Evolutionary conservation across 2,888 invertebrate genomes (phyloP).

Genomic region (Mamestra brassicae): DNA sequence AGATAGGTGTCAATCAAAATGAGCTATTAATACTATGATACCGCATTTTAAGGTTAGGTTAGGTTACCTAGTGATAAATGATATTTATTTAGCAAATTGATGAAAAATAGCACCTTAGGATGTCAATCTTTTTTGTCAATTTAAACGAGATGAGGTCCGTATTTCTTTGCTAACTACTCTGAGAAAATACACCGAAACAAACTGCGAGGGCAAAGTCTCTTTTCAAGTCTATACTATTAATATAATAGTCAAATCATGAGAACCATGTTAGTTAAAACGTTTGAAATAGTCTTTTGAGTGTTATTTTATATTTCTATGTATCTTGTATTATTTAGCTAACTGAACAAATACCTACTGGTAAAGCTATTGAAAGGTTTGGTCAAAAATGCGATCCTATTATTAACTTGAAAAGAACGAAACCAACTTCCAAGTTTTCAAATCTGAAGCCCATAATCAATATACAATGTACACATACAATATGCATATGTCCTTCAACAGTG

Average conservation of each 20-base stretch:
- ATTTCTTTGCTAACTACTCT: background rate
- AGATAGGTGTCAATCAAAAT: background rate
- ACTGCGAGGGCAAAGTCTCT: background rate
- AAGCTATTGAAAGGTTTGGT: background rate
- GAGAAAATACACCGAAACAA: background rate
- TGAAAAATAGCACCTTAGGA: background rate
- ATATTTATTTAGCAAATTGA: background rate
- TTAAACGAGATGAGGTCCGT: background rate
- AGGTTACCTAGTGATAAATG: background rate
- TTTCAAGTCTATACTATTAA: background rate
- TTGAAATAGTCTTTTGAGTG: too few relatives aligned
- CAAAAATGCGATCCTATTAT: background rate
- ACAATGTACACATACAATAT: background rate
- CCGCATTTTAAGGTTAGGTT: background rate
- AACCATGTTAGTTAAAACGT: too few relatives aligned
- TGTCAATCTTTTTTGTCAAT: background rate
- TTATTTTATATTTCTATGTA: background rate
- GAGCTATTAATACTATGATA: too few relatives aligned
- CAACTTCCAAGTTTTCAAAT: background rate
- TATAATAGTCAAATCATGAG: background rate
- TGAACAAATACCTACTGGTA: background rate
- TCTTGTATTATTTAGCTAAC: background rate
- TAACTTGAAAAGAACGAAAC: background rate
- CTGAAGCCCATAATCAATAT: background rate
- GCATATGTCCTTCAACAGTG: conserved; percentile 27